Evolutionary conservation across 1,140 invertebrate genomes (phyloP).

Genomic region (Zophobas morio): DNA sequence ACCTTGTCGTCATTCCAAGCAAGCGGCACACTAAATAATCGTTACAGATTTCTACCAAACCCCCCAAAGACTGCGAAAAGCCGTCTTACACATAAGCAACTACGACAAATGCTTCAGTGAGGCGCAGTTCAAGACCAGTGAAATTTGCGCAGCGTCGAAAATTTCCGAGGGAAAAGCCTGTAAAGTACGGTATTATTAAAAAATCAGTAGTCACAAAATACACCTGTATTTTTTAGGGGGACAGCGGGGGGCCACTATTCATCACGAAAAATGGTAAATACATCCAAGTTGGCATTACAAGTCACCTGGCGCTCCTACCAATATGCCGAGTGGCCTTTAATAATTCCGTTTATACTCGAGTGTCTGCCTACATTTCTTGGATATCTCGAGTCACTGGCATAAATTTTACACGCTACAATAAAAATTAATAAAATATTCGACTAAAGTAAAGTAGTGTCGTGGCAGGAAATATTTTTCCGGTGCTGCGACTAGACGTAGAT

Average conservation of each 20-base stretch:
- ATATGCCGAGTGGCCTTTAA: constrained; percentile 63
- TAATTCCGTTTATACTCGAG: constrained; percentile 64
- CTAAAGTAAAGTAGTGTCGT: too few relatives aligned
- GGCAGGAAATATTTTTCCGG: too few relatives aligned
- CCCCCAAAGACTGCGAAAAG: constrained; percentile 61
- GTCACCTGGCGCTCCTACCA: constrained; percentile 63
- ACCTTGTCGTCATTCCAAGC: too few relatives aligned
- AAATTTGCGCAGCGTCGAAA: constrained; percentile 65
- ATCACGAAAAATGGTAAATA: constrained; percentile 57
- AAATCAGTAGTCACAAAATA: neutral
- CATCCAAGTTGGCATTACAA: constrained; percentile 64
- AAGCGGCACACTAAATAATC: neutral
- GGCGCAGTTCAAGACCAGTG: constrained; percentile 39
- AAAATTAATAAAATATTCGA: neutral
- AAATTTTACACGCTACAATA: constrained; percentile 50
- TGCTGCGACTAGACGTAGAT: too few relatives aligned
- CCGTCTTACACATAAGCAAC: constrained; percentile 61
- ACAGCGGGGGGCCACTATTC: constrained; percentile 64
- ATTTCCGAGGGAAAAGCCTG: constrained; percentile 65
- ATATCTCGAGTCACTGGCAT: constrained; percentile 61
- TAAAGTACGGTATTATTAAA: constrained; percentile 57
- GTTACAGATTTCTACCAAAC: constrained; percentile 58
- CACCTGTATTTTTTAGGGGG: constrained; percentile 60
- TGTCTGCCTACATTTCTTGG: constrained; percentile 64
- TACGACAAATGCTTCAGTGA: constrained; percentile 60